A percentile compares a stretch with the other conserved stretches of the same genome.
Evolutionary conservation across 2,113 vertebrate species (phyloP).

Genomic region (Eretmochelys imbricata): DNA sequence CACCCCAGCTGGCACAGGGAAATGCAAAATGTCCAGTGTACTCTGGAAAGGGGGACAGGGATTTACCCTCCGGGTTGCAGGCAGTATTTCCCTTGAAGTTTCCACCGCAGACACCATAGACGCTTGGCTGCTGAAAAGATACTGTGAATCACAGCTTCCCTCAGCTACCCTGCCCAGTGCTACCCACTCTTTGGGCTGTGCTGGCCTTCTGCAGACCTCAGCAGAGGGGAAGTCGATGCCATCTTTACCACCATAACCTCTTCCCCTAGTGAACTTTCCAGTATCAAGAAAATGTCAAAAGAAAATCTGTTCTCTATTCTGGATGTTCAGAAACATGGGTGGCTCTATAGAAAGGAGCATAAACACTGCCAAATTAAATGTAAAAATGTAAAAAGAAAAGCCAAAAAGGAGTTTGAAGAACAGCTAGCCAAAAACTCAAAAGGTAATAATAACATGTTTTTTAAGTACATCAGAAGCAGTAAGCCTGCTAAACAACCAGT

Average conservation of each 20-base stretch:
- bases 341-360: background rate
- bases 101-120: background rate
- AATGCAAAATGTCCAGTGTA: constrained; percentile 33
- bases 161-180: constrained; percentile 41
- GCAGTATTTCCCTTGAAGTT: constrained; percentile 23
- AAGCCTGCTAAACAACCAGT: no score
- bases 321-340: constrained; percentile 24
- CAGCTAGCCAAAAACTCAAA: no score
- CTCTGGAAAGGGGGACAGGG: constrained; percentile 24
- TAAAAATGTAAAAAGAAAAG: no score
- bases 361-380: no score
- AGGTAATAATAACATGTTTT: no score
- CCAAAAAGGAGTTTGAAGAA: no score
- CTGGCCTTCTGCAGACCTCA: constrained; percentile 16
- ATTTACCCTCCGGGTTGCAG: constrained; percentile 53
- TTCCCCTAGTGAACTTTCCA: constrained; percentile 26
- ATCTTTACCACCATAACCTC: constrained; percentile 21
- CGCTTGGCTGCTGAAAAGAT: constrained; percentile 36
- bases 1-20: constrained; percentile 53
- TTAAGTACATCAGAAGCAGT: no score
- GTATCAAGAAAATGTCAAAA: constrained; percentile 10
- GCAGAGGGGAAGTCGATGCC: background rate
- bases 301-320: constrained; percentile 4
- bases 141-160: constrained; percentile 40
- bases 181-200: background rate